Percentiles rank a stretch among this genome's conserved stretches.
These are phyloP conservation scores for Umimayanthus kanabou DNA, from an alignment of 92 coral and sea anemone genomes.

Conservation along the genomic window DNA sequence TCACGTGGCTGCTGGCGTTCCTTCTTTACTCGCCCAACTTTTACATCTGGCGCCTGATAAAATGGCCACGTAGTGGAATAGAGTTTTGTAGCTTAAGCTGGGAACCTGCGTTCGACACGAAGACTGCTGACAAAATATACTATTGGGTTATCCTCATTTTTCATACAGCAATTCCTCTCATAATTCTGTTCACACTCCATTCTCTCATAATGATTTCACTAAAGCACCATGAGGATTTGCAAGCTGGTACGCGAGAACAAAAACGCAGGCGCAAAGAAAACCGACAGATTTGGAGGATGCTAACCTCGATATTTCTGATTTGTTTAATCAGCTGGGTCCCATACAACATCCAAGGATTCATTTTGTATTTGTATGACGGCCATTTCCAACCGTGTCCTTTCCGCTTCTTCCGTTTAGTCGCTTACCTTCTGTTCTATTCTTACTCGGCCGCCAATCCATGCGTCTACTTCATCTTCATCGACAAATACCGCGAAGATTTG, in stretches of 20 bases:
- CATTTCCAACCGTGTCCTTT: background rate
- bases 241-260: background rate
- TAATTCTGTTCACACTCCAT: background rate
- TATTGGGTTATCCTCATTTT: background rate
- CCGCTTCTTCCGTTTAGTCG: background rate
- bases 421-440: background rate
- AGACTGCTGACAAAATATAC: background rate
- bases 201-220: background rate
- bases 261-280: conserved; percentile 22
- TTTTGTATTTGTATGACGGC: background rate
- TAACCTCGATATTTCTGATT: background rate
- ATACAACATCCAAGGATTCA: background rate
- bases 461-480: conserved; percentile 14
- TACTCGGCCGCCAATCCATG: background rate
- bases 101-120: background rate
- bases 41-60: background rate
- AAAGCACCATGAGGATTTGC: conserved; percentile 5
- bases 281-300: conserved; percentile 30
- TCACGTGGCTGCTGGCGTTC: background rate
- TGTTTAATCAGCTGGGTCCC: conserved; percentile 20
- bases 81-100: background rate
- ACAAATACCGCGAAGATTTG: conserved; percentile 19
- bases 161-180: background rate
- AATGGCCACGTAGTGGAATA: background rate
- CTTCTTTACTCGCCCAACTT: background rate